Conservation (phyloP, 2,113 vertebrate genomes). For the Macaca nemestrina region DNA sequence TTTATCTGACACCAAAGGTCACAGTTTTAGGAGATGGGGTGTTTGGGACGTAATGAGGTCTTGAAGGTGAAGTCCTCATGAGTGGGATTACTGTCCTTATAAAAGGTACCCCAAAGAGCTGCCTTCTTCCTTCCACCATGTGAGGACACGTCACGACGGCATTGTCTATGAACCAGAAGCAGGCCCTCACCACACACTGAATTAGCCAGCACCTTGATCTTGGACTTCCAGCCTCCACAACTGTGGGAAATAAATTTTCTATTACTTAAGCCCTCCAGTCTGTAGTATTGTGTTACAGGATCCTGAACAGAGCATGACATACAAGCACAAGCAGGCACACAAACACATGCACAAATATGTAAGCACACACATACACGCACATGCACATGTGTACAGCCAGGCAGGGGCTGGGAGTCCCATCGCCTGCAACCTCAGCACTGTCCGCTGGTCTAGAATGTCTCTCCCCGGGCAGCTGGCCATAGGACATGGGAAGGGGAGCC, state of each 20-base stretch:
- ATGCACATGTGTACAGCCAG: neutral
- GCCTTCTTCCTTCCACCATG: neutral
- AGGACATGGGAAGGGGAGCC: neutral
- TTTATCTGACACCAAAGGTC: neutral
- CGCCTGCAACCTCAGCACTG: neutral
- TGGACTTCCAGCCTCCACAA: neutral
- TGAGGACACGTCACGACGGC: neutral
- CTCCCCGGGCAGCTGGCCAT: neutral
- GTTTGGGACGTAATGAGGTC: neutral
- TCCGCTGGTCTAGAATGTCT: neutral
- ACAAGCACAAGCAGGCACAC: neutral
- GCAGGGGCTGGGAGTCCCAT: neutral
- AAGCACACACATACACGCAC: neutral
- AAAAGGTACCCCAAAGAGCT: neutral
- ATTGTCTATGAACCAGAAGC: neutral
- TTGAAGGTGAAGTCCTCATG: neutral
- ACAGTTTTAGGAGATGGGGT: neutral
- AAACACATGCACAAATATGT: neutral
- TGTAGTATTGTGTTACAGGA: neutral
- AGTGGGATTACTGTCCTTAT: neutral
- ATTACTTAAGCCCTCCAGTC: neutral
- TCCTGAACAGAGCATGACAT: neutral
- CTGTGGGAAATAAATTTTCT: neutral
- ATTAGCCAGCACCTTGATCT: neutral
- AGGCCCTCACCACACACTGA: neutral